Evolutionary conservation across 2,797 vertebrate species (phyloP).

Genomic region (Agapornis canus): DNA sequence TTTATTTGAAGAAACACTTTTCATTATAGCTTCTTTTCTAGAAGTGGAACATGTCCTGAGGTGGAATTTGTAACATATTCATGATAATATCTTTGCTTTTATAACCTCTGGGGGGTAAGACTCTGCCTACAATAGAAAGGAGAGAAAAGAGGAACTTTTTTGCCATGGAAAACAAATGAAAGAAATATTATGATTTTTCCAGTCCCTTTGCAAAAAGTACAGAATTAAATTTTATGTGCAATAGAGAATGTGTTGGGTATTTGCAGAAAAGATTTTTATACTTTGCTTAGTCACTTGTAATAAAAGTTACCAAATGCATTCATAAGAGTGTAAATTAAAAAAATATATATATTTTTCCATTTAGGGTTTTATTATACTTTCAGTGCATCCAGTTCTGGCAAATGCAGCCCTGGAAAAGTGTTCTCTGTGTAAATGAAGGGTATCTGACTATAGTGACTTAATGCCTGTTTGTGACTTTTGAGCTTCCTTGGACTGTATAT

Average conservation of each 20-base stretch:
- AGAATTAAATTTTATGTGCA: neutral
- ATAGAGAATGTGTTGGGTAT: neutral
- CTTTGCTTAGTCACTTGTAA: neutral
- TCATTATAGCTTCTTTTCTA: slow-evolving; percentile 11
- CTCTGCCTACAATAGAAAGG: neutral
- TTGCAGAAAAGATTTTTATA: neutral
- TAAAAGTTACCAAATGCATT: neutral
- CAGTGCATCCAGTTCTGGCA: neutral
- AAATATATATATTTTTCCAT: neutral
- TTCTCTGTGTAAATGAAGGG: neutral
- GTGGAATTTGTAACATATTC: slow-evolving; percentile 33
- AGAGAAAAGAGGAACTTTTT: neutral
- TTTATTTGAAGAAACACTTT: slow-evolving; percentile 27
- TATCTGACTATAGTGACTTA: neutral
- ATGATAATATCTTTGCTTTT: slow-evolving; percentile 17
- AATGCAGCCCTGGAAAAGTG: neutral
- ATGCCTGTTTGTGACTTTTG: neutral
- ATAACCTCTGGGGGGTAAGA: neutral
- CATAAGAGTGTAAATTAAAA: neutral
- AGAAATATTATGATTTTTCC: neutral
- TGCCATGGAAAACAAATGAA: neutral
- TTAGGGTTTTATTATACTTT: neutral
- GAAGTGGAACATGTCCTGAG: slow-evolving; percentile 23
- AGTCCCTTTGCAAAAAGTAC: neutral
- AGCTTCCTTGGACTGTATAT: neutral